Evolutionary conservation across 2,797 vertebrate species (phyloP), one percentile per base, ranked within the genome.

Genomic region (Crax fasciolata): DNA sequence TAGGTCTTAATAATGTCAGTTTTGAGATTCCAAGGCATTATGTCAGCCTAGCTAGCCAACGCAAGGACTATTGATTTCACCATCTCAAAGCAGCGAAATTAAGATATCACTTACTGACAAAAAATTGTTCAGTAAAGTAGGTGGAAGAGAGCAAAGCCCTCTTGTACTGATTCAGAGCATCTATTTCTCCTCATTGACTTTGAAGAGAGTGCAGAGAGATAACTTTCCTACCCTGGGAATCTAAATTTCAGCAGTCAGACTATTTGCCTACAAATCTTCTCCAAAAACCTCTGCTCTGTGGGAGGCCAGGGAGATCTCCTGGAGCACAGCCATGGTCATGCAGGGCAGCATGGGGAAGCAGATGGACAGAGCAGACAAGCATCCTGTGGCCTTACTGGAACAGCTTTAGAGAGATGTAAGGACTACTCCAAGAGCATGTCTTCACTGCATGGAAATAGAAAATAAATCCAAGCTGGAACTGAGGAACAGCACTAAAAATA

Each of bases 361-460:
- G 61, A 77, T 10, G n/a, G 59, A 55, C 10, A 18, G n/a, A 54
- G 24, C 41, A 77, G 57, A 43, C 3, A 61, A 25, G 38, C 52
- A 87, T 32, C 20, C 28, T 13, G 2, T 1, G 12, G 7, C 21
- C 19, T 84, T 58, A 23, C 32, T 49, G 38, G 27, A 57, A 16
- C 30, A 75, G 51, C 38, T 4, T 1, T 27, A 49, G 46, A 75
- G 49, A 58, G 8, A 11, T 65, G 8, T 11, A 6, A 54, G 52
- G 25, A 14, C 14, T 66, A 23, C 27, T 41, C 38, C 57, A 71
- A 6, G 8, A 6, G 43, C 3, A 8, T 71, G 76, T 61, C 41
- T 89, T 87, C 58, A 61, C 18, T 78, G 46, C 58, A 59, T 19
- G 49, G 74, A 87, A 91, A 93, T 84, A 77, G 39, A 49, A 80